Evolutionary conservation across 2,888 invertebrate species (phyloP).

Genomic region (Zonitis immaculata): DNA sequence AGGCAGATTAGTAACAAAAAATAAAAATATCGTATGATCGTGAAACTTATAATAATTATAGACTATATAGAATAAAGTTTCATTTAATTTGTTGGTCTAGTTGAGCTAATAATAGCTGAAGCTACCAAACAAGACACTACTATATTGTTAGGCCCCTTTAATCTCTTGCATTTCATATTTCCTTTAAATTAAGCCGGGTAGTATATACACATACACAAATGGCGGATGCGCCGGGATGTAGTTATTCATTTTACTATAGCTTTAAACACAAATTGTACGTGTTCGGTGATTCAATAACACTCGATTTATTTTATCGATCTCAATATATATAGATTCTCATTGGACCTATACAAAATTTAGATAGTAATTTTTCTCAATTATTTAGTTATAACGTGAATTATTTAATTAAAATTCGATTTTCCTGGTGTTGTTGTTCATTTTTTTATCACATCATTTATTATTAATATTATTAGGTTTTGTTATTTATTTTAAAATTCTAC

Average conservation of each 20-base stretch:
- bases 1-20: no score
- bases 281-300: not conserved
- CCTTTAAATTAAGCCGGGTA: not conserved
- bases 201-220: not conserved
- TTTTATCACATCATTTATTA: not conserved
- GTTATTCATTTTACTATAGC: not conserved
- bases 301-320: not conserved
- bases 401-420: not conserved
- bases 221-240: not conserved
- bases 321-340: not conserved
- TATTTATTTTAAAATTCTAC: conserved; percentile 15
- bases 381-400: no score
- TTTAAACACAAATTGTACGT: not conserved
- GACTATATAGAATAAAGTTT: no score
- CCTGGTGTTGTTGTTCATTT: not conserved
- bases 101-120: no score
- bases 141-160: not conserved
- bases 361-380: no score
- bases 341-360: no score
- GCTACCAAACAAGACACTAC: no score
- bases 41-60: no score
- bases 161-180: not conserved
- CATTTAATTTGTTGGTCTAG: no score
- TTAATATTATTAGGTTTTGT: conserved; percentile 14
- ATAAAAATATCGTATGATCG: no score